Conservation (phyloP, 2,888 invertebrate genomes). For the Plebejus argus region DNA sequence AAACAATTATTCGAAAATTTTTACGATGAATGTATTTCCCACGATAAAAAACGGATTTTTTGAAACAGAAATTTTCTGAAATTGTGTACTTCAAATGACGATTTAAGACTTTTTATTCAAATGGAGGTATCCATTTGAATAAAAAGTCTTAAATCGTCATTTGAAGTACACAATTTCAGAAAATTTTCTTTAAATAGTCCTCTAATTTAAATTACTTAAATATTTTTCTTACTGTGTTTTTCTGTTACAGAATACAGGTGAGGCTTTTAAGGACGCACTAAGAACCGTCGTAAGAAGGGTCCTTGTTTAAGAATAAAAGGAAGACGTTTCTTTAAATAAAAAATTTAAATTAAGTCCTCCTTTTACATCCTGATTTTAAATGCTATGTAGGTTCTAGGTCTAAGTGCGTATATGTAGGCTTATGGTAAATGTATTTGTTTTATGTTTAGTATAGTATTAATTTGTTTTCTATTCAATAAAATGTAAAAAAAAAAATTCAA, state of each 20-base stretch:
- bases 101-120: background rate
- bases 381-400: background rate
- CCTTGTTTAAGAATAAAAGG: slow-evolving; percentile 26
- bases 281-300: slow-evolving; percentile 6
- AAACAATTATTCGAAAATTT: background rate
- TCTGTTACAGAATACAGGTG: slow-evolving; percentile 13
- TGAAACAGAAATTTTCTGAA: background rate
- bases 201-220: background rate
- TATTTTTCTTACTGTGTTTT: slow-evolving; percentile 18
- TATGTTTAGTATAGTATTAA: too few species aligned
- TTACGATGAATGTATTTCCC: background rate
- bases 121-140: background rate
- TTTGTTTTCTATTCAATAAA: too few species aligned
- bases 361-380: background rate
- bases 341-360: slow-evolving; percentile 17
- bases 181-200: background rate
- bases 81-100: background rate
- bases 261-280: slow-evolving; percentile 20
- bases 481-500: too few species aligned
- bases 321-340: slow-evolving; percentile 10
- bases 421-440: background rate
- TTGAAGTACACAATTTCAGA: background rate
- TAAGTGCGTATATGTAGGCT: background rate
- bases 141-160: background rate
- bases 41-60: background rate